These are phyloP conservation scores for Lethocerus indicus DNA, from an alignment of 1,140 invertebrate species.

Conservation along the genomic window DNA sequence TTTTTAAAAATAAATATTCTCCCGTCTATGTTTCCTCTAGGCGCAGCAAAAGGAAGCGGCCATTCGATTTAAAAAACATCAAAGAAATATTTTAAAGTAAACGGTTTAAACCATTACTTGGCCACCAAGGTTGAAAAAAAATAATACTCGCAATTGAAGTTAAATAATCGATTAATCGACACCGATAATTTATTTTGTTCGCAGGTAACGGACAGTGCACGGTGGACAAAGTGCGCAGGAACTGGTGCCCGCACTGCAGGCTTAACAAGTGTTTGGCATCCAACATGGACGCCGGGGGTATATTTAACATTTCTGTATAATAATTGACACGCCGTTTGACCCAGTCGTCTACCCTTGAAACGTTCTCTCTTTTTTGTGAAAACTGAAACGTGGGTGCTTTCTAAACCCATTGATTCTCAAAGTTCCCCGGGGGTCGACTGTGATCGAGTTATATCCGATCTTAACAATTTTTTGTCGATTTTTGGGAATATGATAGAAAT, in stretches of 20 bases:
- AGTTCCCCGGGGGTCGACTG: too few species aligned
- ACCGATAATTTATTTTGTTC: slow-evolving; percentile 21
- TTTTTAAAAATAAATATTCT: background rate
- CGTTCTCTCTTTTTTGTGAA: background rate
- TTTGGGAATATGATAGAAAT: too few species aligned
- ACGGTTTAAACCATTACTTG: background rate
- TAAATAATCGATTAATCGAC: background rate
- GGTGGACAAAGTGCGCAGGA: slow-evolving; percentile 64
- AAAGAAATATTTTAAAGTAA: background rate
- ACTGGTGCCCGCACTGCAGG: slow-evolving; percentile 77
- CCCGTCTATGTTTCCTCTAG: background rate
- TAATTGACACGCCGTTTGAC: background rate
- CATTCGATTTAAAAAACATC: background rate
- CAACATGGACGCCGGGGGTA: slow-evolving; percentile 63
- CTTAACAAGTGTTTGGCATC: slow-evolving; percentile 60
- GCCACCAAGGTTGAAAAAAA: background rate
- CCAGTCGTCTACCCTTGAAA: background rate
- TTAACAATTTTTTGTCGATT: too few species aligned
- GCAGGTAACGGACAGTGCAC: slow-evolving; percentile 56
- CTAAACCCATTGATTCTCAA: too few species aligned
- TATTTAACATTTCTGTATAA: slow-evolving; percentile 18
- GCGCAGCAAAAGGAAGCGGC: background rate
- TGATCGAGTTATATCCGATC: too few species aligned
- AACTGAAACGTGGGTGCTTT: too few species aligned
- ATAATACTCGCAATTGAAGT: too few species aligned